Conservation (phyloP, 2,888 invertebrate genomes). For the Tachystola acroxantha region DNA sequence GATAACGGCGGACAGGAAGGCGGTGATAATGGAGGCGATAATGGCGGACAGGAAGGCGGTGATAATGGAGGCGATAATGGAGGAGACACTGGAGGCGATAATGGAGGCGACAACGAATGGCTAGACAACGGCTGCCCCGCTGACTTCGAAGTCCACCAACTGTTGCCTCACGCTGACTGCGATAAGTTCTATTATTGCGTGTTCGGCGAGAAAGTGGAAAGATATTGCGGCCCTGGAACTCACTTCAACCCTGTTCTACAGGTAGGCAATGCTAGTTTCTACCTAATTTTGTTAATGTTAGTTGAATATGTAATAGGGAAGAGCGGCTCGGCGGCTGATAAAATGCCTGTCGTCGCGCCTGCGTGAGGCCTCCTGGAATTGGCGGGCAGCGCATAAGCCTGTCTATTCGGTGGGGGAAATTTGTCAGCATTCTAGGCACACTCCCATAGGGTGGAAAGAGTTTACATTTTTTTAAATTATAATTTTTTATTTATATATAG, state of each 20-base stretch:
- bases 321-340: too few species aligned
- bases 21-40: slow-evolving; percentile 3
- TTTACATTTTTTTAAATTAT: too few species aligned
- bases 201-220: slow-evolving; percentile 24
- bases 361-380: too few species aligned
- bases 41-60: slow-evolving; percentile 4
- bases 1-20: neutral
- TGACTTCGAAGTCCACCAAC: slow-evolving; percentile 21
- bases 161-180: slow-evolving; percentile 29
- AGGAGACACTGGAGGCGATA: neutral
- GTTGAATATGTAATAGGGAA: too few species aligned
- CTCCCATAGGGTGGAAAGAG: too few species aligned
- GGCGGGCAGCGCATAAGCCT: too few species aligned
- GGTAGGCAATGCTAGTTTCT: too few species aligned
- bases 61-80: neutral
- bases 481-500: too few species aligned
- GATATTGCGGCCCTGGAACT: slow-evolving; percentile 19
- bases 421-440: too few species aligned
- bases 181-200: slow-evolving; percentile 34
- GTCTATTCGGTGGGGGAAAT: too few species aligned
- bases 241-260: slow-evolving; percentile 27
- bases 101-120: neutral
- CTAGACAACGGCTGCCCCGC: slow-evolving; percentile 24
- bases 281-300: too few species aligned
- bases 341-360: too few species aligned